Conservation (phyloP, 2,113 vertebrate species). For the Tonatia bakeri region DNA sequence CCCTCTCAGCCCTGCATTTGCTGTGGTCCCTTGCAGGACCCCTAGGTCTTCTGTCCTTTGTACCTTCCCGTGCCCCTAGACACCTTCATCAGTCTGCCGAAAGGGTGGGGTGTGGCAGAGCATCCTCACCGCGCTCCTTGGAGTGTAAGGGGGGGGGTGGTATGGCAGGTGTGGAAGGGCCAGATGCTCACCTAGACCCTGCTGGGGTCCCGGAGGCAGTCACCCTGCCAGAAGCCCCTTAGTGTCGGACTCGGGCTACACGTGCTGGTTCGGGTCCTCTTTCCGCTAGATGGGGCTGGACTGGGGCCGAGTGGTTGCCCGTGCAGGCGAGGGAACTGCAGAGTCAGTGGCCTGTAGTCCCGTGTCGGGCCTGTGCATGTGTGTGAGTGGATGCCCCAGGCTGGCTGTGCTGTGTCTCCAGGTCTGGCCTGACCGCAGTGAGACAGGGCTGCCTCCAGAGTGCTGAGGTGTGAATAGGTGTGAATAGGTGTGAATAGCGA, state of each 20-base stretch:
- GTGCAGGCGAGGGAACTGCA: neutral
- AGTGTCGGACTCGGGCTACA: neutral
- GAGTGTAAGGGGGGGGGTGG: neutral
- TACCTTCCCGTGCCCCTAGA: neutral
- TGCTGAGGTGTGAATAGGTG: neutral
- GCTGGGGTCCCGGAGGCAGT: neutral
- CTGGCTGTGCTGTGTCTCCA: neutral
- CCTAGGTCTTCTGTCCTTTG: neutral
- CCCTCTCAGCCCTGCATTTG: neutral
- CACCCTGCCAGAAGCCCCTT: too few relatives aligned
- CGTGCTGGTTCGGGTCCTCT: neutral
- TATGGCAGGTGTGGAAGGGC: neutral
- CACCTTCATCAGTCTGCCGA: neutral
- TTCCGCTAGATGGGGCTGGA: conserved; percentile 48
- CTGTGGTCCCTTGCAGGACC: neutral
- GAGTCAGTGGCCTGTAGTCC: neutral
- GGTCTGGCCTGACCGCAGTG: neutral
- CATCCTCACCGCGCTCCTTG: fast-evolving
- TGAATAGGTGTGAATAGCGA: neutral
- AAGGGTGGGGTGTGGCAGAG: neutral
- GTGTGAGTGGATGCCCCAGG: neutral
- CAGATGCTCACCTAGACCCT: neutral
- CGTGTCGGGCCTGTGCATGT: neutral
- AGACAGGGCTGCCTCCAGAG: neutral
- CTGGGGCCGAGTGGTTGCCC: neutral